A percentile compares a stretch with the other conserved stretches of the same genome.
Conservation (phyloP, 2,888 invertebrate species). For the Clostera curtula region DNA sequence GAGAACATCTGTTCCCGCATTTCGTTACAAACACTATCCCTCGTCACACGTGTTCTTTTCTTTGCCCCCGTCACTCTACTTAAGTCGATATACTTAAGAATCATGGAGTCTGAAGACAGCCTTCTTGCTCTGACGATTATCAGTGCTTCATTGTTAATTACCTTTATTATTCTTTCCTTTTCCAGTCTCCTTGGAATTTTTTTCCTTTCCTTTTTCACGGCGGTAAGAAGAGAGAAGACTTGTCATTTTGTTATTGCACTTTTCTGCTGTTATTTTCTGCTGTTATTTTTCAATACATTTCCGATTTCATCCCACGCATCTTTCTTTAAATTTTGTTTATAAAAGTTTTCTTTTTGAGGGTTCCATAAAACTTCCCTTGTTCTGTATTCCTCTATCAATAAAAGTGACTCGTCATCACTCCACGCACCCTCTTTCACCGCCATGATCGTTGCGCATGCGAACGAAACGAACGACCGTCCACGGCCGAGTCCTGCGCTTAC, state of each 20-base stretch:
- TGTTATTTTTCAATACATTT: no score
- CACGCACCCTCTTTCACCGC: conserved; percentile 9
- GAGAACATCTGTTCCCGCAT: conserved; percentile 5
- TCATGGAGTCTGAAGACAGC: conserved; percentile 8
- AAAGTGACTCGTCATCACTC: conserved; percentile 13
- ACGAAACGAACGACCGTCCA: conserved; percentile 5
- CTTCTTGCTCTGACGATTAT: conserved; percentile 4
- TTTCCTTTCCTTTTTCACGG: conserved; percentile 12
- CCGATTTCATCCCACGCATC: conserved; percentile 13
- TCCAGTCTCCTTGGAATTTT: conserved; percentile 12
- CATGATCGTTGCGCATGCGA: conserved; percentile 10
- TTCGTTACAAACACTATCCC: conserved; percentile 2
- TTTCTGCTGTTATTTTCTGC: conserved; percentile 9
- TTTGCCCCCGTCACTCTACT: no score
- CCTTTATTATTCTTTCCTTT: conserved; percentile 12
- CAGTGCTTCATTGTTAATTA: conserved; percentile 6
- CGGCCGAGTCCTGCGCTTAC: conserved; percentile 4
- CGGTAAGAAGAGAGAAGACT: conserved; percentile 15
- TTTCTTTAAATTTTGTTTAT: conserved; percentile 11
- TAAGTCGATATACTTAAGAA: conserved; percentile 5
- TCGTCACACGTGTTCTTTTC: conserved; percentile 2
- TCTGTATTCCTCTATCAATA: conserved; percentile 15
- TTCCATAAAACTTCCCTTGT: conserved; percentile 14
- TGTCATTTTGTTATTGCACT: conserved; percentile 11
- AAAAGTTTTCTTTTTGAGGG: conserved; percentile 12